phyloP scores from a whole-genome alignment of 2,113 vertebrate genomes.

The Sebastes fasciatus region DNA sequence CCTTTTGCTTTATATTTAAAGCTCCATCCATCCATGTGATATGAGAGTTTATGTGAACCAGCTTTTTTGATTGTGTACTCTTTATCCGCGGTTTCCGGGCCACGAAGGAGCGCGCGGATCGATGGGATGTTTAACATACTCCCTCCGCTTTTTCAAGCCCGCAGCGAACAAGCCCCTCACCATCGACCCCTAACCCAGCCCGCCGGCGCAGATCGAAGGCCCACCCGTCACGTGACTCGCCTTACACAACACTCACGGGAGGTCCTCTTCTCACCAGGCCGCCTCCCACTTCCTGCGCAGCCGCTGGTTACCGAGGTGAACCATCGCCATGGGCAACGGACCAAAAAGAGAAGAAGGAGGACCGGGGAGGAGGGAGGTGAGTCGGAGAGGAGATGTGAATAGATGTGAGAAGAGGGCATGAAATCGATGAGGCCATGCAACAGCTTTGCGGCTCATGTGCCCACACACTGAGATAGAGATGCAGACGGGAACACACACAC shows the following conservation, averaged over 20 bases:
- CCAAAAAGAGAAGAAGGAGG: constrained; percentile 71
- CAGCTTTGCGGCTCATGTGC: constrained; percentile 73
- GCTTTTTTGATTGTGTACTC: constrained; percentile 51
- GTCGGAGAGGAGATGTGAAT: constrained; percentile 75
- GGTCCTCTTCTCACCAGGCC: constrained; percentile 62
- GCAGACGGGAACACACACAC: constrained; percentile 54
- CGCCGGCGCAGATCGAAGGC: constrained; percentile 58
- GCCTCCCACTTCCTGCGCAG: constrained; percentile 78
- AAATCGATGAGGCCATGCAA: constrained; percentile 81
- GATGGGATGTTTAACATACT: constrained; percentile 78
- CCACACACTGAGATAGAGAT: constrained; percentile 71
- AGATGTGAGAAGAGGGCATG: constrained; percentile 79
- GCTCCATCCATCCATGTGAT: constrained; percentile 33
- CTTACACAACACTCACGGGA: constrained; percentile 71
- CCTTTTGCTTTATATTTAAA: constrained; percentile 28
- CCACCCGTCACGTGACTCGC: constrained; percentile 46
- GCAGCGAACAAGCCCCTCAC: constrained; percentile 70
- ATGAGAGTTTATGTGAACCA: constrained; percentile 21
- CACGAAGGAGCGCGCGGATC: constrained; percentile 57
- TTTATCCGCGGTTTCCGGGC: constrained; percentile 27
- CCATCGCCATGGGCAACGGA: constrained; percentile 70
- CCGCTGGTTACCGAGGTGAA: constrained; percentile 74
- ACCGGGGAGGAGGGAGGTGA: constrained; percentile 60
- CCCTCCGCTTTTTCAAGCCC: constrained; percentile 59
- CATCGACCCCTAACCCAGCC: constrained; percentile 62